Percentiles rank a stretch among this genome's conserved stretches.
Evolutionary conservation across 2,888 invertebrate species (phyloP).

Genomic region (Tridacna gigas): DNA sequence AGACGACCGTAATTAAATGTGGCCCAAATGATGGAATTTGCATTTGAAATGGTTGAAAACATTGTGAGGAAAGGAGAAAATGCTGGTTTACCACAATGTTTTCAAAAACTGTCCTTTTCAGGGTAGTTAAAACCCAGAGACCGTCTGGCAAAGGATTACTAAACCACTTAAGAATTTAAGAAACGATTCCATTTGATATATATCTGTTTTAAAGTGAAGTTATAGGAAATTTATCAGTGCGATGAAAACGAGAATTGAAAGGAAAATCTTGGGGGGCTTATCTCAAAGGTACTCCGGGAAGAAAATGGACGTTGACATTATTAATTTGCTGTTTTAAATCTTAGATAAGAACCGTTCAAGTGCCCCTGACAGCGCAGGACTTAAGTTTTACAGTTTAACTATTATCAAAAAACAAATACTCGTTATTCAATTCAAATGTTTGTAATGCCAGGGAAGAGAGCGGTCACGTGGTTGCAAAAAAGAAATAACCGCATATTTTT

Average conservation of each 20-base stretch:
- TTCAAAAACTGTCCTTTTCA: neutral
- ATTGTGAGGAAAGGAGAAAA: neutral
- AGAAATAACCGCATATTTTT: no score
- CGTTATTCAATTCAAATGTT: slow-evolving; percentile 23
- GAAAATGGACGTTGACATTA: slow-evolving; percentile 3
- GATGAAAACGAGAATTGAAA: no score
- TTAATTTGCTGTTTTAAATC: slow-evolving; percentile 22
- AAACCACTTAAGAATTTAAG: no score
- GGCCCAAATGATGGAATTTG: neutral
- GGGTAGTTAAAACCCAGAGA: no score
- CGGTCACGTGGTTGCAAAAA: slow-evolving; percentile 8
- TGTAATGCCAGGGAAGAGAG: neutral
- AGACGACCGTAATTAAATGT: no score
- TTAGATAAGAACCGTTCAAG: slow-evolving; percentile 19
- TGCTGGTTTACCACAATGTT: neutral
- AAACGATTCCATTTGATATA: no score
- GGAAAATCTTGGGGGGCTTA: neutral
- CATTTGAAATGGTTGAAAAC: neutral
- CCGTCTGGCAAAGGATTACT: no score
- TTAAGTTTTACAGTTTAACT: slow-evolving; percentile 18
- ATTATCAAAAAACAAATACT: slow-evolving; percentile 22
- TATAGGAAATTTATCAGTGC: no score
- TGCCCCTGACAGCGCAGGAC: neutral
- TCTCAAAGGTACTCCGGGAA: neutral
- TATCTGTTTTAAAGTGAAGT: no score